Base-by-base conservation (phyloP, 2,888 invertebrate species). In the Amitus sp. region DNA sequence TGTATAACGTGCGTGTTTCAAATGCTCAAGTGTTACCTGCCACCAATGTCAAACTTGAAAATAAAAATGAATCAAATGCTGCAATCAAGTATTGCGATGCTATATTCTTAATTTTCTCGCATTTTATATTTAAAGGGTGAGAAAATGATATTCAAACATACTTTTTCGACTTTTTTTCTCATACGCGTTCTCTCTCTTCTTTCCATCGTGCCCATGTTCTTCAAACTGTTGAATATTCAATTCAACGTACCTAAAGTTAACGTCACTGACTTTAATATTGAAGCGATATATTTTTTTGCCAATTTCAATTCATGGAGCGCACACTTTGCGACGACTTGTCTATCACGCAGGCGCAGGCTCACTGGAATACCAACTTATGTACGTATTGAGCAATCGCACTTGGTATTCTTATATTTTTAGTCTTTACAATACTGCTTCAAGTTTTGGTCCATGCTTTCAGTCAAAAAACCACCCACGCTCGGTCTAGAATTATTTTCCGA, bases 121-220 rank as follows among this genome's bases (percentile, higher is more conserved):
- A n/a, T n/a, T n/a, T n/a, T n/a, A n/a, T n/a, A n/a, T n/a, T n/a
- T n/a, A n/a, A n/a, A n/a, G n/a, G n/a, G n/a, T n/a, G n/a, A n/a
- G n/a, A n/a, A n/a, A n/a, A n/a, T n/a, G 4, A 23, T 23, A 42
- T 42, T 27, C n/a, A 15, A 67, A 79, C 79, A 49, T 80, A 78
- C 76, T 76, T 65, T 76, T 76, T 63, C 73, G 73, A 33, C 57
- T 67, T 49, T 77, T 78, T 73, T 72, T 56, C 74, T 76, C 54
- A 70, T 69, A 47, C 73, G 68, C 51, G 70, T 69, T 65, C 73
- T 67, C 47, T 80, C 79, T 65, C 74, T 72, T 66, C 77, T 78
- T 65, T 79, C 76, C 79, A 79, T 79, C 58, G 74, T 79, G 71
- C 58, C 69, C 71, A 70, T 71, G 43, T 60, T 71, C 58, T 51